A percentile compares a stretch with the other conserved stretches of the same genome.
phyloP scores from a whole-genome alignment of 2,113 vertebrate genomes.

The Aegotheles bennettii region DNA sequence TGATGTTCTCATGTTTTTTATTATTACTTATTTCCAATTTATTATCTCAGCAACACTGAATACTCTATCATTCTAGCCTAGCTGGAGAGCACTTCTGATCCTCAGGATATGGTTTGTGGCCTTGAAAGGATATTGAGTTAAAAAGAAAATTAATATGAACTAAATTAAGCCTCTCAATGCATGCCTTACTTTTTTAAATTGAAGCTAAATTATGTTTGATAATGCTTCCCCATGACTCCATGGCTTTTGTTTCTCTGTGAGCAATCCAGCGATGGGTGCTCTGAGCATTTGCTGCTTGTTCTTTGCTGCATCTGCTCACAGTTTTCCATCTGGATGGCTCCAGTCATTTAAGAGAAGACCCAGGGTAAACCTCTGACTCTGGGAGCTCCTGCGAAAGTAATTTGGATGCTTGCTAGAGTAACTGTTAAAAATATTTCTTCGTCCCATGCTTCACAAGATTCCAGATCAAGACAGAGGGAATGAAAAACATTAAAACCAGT shows the following conservation, averaged over 20 bases:
- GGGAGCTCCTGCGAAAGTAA: neutral
- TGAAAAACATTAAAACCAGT: neutral
- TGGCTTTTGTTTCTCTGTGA: neutral
- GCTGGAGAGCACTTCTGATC: conserved; percentile 6
- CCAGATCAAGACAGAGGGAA: neutral
- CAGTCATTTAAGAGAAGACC: neutral
- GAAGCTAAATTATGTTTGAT: neutral
- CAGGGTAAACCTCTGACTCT: neutral
- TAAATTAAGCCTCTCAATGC: conserved; percentile 5
- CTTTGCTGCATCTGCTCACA: neutral
- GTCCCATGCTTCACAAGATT: accelerated
- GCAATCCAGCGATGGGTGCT: neutral
- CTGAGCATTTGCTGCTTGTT: neutral
- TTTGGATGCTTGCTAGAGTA: neutral
- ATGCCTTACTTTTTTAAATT: neutral
- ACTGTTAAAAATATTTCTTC: neutral
- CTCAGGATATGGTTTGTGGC: neutral
- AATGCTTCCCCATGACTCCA: neutral
- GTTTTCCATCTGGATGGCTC: neutral
- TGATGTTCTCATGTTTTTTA: conserved; percentile 23
- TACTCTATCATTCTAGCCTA: neutral
- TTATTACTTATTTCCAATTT: conserved; percentile 37
- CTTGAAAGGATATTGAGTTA: conserved; percentile 36
- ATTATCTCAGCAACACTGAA: neutral
- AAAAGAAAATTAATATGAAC: conserved; percentile 35